A percentile compares a stretch with the other conserved stretches of the same genome.
These are phyloP conservation scores for Xyrauchen texanus DNA, from an alignment of 2,113 vertebrate genomes.

Conservation along the genomic window DNA sequence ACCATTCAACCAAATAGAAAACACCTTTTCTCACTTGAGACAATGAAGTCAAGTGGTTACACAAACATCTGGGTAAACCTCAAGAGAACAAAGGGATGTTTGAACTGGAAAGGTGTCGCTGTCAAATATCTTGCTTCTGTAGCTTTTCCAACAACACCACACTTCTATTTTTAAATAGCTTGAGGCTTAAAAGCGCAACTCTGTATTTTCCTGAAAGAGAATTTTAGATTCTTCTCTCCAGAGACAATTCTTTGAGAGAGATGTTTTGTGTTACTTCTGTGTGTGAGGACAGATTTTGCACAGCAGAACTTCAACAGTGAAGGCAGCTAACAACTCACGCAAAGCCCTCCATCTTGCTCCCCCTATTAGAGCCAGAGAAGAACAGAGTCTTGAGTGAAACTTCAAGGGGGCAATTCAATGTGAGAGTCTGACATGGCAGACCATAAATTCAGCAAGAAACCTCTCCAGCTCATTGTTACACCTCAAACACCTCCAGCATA, in stretches of 20 bases:
- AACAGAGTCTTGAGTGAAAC: conserved; percentile 24
- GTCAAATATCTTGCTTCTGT: conserved; percentile 19
- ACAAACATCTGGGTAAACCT: conserved; percentile 3
- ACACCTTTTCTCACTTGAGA: neutral
- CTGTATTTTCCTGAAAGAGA: conserved; percentile 32
- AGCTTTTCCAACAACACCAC: conserved; percentile 1
- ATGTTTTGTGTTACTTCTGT: conserved; percentile 36
- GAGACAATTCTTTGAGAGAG: conserved; percentile 39
- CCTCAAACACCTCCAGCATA: conserved; percentile 38
- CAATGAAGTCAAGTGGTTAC: conserved; percentile 1
- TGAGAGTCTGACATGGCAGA: conserved; percentile 46
- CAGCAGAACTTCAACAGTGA: conserved; percentile 35
- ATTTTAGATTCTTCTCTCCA: conserved; percentile 31
- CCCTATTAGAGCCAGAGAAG: conserved; percentile 15
- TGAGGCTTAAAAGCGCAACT: conserved; percentile 33
- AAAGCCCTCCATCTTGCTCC: conserved; percentile 5
- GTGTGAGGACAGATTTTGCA: conserved; percentile 25
- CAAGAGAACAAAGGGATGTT: neutral
- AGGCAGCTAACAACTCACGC: conserved; percentile 13
- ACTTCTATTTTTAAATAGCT: conserved; percentile 30
- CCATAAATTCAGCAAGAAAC: conserved; percentile 43
- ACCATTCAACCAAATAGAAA: neutral
- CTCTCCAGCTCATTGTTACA: conserved; percentile 27
- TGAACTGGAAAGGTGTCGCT: conserved; percentile 17
- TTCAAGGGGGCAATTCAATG: conserved; percentile 40